Evolutionary conservation across 1,140 invertebrate genomes (phyloP).

Genomic region (Diorhabda carinulata): DNA sequence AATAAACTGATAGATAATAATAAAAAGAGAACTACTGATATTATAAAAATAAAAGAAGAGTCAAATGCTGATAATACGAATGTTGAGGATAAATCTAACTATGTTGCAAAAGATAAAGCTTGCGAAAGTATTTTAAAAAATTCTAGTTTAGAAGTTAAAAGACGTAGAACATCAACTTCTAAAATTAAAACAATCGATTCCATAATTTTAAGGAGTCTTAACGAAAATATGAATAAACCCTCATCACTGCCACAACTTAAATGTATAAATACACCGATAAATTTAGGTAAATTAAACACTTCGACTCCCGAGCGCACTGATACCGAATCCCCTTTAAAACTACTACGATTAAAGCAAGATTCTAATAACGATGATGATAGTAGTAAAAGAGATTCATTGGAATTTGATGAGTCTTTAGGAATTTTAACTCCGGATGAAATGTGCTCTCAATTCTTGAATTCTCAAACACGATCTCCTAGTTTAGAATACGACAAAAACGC

Average conservation of each 20-base stretch:
- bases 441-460: slow-evolving; percentile 58
- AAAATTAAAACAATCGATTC: slow-evolving; percentile 9
- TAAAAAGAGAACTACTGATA: slow-evolving; percentile 24
- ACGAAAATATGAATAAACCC: slow-evolving; percentile 22
- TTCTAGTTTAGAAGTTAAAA: slow-evolving; percentile 25
- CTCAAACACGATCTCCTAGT: slow-evolving; percentile 37
- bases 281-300: not conserved
- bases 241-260: slow-evolving; percentile 27
- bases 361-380: slow-evolving; percentile 17
- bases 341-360: not conserved
- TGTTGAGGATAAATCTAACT: not conserved
- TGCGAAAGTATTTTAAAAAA: slow-evolving; percentile 20
- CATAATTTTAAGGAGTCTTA: slow-evolving; percentile 5
- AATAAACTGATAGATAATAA: not conserved
- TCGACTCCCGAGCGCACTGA: slow-evolving; percentile 3
- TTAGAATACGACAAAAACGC: slow-evolving; percentile 33
- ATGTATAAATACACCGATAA: not conserved
- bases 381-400: slow-evolving; percentile 42
- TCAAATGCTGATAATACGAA: slow-evolving; percentile 5
- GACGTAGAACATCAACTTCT: slow-evolving; percentile 15
- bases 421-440: slow-evolving; percentile 84
- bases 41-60: slow-evolving; percentile 3
- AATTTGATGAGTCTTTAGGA: slow-evolving; percentile 68
- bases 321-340: not conserved
- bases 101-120: slow-evolving; percentile 5